Conservation (phyloP, 2,797 vertebrate genomes). For the Typhlichthys eigenmanni region DNA sequence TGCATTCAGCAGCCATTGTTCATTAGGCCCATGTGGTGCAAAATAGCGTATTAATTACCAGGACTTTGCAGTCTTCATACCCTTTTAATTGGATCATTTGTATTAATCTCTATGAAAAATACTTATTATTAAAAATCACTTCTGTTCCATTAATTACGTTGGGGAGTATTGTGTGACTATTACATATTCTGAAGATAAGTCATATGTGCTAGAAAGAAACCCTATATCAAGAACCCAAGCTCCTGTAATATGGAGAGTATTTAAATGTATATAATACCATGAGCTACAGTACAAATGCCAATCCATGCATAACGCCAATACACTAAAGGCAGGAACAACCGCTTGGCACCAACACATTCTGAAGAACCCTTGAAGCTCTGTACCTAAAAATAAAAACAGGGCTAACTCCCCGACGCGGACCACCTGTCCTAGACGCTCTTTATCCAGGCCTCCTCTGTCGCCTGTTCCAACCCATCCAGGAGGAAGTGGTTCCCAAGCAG, state of each 20-base stretch:
- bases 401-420: constrained; percentile 69
- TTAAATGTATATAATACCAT: background rate
- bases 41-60: constrained; percentile 30
- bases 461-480: constrained; percentile 12
- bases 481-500: constrained; percentile 9
- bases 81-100: constrained; percentile 53
- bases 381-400: constrained; percentile 76
- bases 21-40: constrained; percentile 37
- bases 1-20: constrained; percentile 40
- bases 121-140: constrained; percentile 26
- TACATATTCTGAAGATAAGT: constrained; percentile 6
- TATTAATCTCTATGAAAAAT: constrained; percentile 42
- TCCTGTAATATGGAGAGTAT: too few relatives aligned
- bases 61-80: constrained; percentile 29
- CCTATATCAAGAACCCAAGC: background rate
- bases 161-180: constrained; percentile 11
- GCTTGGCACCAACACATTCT: constrained; percentile 59
- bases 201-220: background rate
- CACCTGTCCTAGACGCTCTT: constrained; percentile 60
- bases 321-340: constrained; percentile 39
- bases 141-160: constrained; percentile 28
- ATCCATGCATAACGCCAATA: constrained; percentile 30
- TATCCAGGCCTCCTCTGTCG: constrained; percentile 32
- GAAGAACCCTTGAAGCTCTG: constrained; percentile 62
- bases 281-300: background rate